Conservation (phyloP, 2,888 invertebrate species). For the Acrobasis consociella region DNA sequence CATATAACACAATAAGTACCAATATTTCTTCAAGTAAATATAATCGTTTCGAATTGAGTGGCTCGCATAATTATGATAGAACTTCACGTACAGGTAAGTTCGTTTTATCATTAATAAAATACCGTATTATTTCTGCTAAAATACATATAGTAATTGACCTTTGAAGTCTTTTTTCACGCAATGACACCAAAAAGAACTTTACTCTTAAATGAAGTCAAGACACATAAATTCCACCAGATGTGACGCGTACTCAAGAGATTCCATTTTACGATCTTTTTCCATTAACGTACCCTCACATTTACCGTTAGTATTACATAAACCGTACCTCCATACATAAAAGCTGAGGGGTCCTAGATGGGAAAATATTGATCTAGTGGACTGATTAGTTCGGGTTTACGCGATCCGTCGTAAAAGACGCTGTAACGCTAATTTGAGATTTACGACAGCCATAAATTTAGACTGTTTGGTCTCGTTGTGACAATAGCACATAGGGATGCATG, state of each 20-base stretch:
- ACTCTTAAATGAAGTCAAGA: neutral
- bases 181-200: too few species aligned
- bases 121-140: too few species aligned
- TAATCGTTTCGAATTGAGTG: too few species aligned
- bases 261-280: conserved; percentile 23
- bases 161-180: too few species aligned
- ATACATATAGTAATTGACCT: too few species aligned
- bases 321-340: conserved; percentile 20
- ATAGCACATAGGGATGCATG: conserved; percentile 8
- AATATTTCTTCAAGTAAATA: too few species aligned
- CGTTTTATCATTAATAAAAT: too few species aligned
- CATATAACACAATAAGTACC: too few species aligned
- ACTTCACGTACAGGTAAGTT: too few species aligned
- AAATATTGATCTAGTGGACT: conserved; percentile 47
- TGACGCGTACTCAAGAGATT: conserved; percentile 20
- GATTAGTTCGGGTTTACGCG: conserved; percentile 57
- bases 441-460: conserved; percentile 48
- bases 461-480: conserved; percentile 38
- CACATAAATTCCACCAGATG: conserved; percentile 12
- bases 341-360: conserved; percentile 34
- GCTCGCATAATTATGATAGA: too few species aligned
- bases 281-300: conserved; percentile 26
- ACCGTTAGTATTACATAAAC: conserved; percentile 20
- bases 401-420: conserved; percentile 47
- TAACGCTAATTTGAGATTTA: conserved; percentile 58